Conservation (phyloP, 2,113 vertebrate genomes). For the Crotalus helleri region DNA sequence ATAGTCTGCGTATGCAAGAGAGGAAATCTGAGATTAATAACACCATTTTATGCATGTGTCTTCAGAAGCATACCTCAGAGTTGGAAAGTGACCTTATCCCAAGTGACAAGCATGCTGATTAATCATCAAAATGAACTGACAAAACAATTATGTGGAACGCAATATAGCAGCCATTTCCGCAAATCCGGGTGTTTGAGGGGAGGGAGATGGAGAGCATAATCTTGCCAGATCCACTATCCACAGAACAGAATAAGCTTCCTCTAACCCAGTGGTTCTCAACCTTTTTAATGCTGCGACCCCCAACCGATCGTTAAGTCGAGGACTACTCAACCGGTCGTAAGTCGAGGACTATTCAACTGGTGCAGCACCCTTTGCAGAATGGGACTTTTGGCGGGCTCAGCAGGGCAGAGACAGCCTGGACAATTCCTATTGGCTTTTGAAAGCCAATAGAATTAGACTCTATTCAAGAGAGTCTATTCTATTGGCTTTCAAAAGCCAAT, state of each 20-base stretch:
- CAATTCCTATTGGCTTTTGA: no score
- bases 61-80: background rate
- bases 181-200: background rate
- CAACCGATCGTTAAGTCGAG: no score
- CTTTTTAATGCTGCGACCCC: no score
- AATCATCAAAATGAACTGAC: background rate
- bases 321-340: no score
- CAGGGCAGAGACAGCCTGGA: no score
- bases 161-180: background rate
- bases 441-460: no score
- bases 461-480: no score
- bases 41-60: background rate
- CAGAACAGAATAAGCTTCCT: background rate
- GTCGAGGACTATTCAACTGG: no score
- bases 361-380: no score
- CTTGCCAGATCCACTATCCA: background rate
- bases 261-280: background rate
- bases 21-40: background rate
- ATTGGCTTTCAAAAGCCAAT: no score
- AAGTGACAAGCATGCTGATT: background rate
- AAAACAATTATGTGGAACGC: background rate
- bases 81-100: background rate
- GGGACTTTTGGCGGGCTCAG: no score
- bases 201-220: background rate
- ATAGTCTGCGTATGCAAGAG: no score